Evolutionary conservation across 2,797 vertebrate species (phyloP).

Genomic region (Sebastes cheni): DNA sequence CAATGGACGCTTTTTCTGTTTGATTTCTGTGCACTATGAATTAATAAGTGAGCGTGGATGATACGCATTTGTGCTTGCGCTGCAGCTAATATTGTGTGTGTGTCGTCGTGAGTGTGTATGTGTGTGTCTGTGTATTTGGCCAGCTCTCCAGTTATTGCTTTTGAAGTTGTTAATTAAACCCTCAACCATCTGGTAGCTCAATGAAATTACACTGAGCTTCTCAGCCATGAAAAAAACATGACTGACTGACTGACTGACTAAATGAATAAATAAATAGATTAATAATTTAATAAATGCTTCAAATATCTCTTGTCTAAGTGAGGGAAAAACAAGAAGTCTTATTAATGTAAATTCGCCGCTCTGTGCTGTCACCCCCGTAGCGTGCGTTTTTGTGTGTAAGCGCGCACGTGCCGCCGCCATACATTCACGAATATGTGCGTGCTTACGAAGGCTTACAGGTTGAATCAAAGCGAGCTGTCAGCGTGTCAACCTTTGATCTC

Average conservation of each 20-base stretch:
- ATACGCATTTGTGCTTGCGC: constrained; percentile 47
- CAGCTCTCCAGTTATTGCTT: constrained; percentile 75
- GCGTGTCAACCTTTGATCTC: constrained; percentile 66
- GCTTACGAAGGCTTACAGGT: constrained; percentile 44
- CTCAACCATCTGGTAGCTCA: constrained; percentile 80
- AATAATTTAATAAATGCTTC: constrained; percentile 75
- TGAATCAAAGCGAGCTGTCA: constrained; percentile 74
- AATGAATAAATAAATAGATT: constrained; percentile 76
- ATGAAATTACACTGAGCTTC: constrained; percentile 75
- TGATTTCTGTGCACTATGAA: constrained; percentile 36
- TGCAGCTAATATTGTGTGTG: constrained; percentile 27
- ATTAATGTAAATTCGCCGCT: constrained; percentile 64
- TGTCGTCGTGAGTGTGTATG: not conserved
- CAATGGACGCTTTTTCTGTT: constrained; percentile 47
- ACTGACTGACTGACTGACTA: constrained; percentile 67
- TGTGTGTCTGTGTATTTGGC: constrained; percentile 55
- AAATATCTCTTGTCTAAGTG: constrained; percentile 68
- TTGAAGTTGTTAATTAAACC: constrained; percentile 83
- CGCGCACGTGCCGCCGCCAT: constrained; percentile 3
- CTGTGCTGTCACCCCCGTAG: constrained; percentile 44
- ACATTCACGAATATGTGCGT: not conserved
- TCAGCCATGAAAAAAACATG: constrained; percentile 75
- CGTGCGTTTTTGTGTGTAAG: not conserved
- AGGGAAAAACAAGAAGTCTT: constrained; percentile 63
- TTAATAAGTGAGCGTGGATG: constrained; percentile 44